Conservation (phyloP, 2,113 vertebrate genomes). For the Triplophysa rosa region DNA sequence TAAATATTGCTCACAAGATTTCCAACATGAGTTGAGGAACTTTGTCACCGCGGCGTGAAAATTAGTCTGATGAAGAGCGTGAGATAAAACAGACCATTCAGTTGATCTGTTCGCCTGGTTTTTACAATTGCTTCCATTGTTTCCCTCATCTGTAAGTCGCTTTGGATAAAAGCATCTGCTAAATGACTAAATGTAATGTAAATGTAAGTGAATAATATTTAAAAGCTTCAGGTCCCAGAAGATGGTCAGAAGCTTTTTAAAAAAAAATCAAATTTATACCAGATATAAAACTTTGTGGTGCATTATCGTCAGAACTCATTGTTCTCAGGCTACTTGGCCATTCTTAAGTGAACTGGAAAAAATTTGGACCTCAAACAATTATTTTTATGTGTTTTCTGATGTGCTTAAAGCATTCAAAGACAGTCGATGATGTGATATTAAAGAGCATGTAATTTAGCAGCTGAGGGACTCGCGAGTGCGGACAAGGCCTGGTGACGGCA, state of each 20-base stretch:
- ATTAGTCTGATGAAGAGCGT: slow-evolving; percentile 12
- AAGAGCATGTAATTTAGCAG: slow-evolving; percentile 76
- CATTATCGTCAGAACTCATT: slow-evolving; percentile 24
- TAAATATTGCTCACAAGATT: slow-evolving; percentile 48
- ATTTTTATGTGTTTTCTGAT: slow-evolving; percentile 73
- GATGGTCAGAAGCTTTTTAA: background rate
- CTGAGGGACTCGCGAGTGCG: slow-evolving; percentile 75
- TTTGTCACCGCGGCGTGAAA: slow-evolving; percentile 24
- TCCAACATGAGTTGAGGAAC: slow-evolving; percentile 38
- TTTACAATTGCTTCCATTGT: too few relatives aligned
- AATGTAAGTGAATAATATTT: background rate
- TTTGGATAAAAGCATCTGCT: too few relatives aligned
- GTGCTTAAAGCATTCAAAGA: slow-evolving; percentile 74
- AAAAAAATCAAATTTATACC: background rate
- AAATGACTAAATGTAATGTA: too few relatives aligned
- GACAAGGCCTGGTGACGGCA: slow-evolving; percentile 71
- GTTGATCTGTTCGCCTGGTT: background rate
- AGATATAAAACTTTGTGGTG: background rate
- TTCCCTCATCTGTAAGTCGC: too few relatives aligned
- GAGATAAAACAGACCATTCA: too few relatives aligned
- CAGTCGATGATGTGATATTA: slow-evolving; percentile 79
- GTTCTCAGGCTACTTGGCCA: slow-evolving; percentile 49
- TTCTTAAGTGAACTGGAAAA: slow-evolving; percentile 71
- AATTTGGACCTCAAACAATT: slow-evolving; percentile 67
- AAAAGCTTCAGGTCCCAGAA: background rate